Evolutionary conservation across 2,113 vertebrate species (phyloP).

Genomic region (Leptobrachium ailaonicum): DNA sequence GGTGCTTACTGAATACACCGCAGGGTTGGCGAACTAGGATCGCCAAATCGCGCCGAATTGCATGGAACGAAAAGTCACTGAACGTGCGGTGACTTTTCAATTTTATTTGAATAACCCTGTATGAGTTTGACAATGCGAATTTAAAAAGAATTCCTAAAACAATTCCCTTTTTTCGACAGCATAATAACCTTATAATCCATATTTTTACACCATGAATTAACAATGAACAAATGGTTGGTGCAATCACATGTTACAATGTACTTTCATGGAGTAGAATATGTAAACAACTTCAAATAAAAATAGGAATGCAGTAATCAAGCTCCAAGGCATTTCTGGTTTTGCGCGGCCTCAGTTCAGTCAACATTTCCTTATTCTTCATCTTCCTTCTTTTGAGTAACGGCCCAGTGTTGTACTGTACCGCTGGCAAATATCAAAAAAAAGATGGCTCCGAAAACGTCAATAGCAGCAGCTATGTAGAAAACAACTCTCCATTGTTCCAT

Average conservation of each 20-base stretch:
- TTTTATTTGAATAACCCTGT: no score
- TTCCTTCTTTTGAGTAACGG: slow-evolving; percentile 60
- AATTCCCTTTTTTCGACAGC: background rate
- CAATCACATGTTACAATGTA: background rate
- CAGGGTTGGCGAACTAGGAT: no score
- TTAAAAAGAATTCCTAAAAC: background rate
- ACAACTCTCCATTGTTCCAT: slow-evolving; percentile 88
- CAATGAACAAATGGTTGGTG: background rate
- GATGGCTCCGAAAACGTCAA: slow-evolving; percentile 85
- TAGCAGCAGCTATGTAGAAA: slow-evolving; percentile 89
- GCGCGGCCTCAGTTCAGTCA: background rate
- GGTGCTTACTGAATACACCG: no score
- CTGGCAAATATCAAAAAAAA: slow-evolving; percentile 82
- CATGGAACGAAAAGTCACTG: no score
- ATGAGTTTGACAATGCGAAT: background rate
- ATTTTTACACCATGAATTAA: background rate
- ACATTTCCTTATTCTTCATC: background rate
- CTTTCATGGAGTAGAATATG: background rate
- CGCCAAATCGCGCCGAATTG: no score
- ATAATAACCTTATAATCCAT: background rate
- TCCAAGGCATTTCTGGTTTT: background rate
- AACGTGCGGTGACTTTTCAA: no score
- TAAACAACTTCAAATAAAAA: background rate
- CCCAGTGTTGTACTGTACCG: slow-evolving; percentile 89
- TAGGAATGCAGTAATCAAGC: background rate